A percentile compares a stretch with the other conserved stretches of the same genome.
Conservation (phyloP, 2,797 vertebrate species). For the Hippoglossus hippoglossus region DNA sequence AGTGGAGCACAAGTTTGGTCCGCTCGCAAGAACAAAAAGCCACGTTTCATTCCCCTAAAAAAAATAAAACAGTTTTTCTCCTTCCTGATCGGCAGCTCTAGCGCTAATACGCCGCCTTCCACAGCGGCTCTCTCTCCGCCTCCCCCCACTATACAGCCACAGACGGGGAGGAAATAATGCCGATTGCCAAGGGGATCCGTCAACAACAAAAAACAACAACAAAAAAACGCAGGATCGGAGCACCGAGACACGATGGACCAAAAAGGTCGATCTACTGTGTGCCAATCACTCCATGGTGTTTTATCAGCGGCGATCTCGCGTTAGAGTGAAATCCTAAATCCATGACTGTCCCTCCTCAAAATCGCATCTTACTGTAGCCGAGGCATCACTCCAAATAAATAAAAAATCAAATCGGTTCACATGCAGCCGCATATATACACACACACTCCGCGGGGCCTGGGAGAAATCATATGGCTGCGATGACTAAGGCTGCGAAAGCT, state of each 20-base stretch:
- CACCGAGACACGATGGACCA: constrained; percentile 63
- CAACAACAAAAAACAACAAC: constrained; percentile 45
- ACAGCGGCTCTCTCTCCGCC: constrained; percentile 76
- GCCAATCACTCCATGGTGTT: constrained; percentile 79
- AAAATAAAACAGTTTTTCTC: constrained; percentile 62
- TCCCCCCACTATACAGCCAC: constrained; percentile 72
- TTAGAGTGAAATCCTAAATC: constrained; percentile 64
- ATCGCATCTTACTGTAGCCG: constrained; percentile 69
- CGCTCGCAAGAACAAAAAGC: constrained; percentile 58
- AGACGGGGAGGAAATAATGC: constrained; percentile 77
- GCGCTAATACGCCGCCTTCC: constrained; percentile 72
- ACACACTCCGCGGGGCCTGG: constrained; percentile 48
- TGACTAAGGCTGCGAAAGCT: constrained; percentile 79
- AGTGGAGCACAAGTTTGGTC: constrained; percentile 81
- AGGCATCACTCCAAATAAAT: constrained; percentile 62
- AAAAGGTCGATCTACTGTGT: constrained; percentile 76
- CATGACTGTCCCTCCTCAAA: constrained; percentile 71
- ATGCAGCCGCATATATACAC: constrained; percentile 55
- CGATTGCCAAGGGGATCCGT: constrained; percentile 77
- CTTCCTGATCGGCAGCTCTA: constrained; percentile 59
- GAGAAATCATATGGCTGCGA: constrained; percentile 70
- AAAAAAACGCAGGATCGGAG: constrained; percentile 69
- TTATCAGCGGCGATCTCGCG: constrained; percentile 62
- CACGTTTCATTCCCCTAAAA: constrained; percentile 72
- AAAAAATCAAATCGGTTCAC: constrained; percentile 20